These are phyloP conservation scores for Xerus rutilus DNA, from an alignment of 2,797 vertebrate species.

Conservation along the genomic window DNA sequence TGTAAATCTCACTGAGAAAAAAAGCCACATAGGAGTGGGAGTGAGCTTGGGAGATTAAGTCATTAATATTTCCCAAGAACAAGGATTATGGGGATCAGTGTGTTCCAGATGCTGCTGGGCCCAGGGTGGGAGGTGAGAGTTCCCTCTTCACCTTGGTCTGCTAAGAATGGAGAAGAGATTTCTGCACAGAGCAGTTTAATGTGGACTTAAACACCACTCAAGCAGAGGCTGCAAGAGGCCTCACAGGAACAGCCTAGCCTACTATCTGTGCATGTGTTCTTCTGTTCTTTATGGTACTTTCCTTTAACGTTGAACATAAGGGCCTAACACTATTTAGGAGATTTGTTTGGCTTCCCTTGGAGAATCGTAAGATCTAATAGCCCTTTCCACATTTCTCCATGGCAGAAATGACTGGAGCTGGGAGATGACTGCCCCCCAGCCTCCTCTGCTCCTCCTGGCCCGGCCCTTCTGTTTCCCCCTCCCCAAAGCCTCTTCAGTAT, in stretches of 20 bases:
- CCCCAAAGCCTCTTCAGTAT: not conserved
- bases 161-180: not conserved
- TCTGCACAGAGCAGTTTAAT: not conserved
- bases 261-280: not conserved
- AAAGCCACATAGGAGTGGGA: not conserved
- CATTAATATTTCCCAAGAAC: conserved; percentile 68
- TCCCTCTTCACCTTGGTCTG: conserved; percentile 1
- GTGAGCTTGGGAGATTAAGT: conserved; percentile 69
- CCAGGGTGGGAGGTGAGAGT: not conserved
- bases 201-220: too few relatives aligned
- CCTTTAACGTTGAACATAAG: not conserved
- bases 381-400: not conserved
- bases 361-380: not conserved
- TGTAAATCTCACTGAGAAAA: not conserved
- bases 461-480: not conserved
- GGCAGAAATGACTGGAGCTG: not conserved
- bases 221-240: not conserved
- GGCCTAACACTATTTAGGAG: not conserved
- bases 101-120: conserved; percentile 18
- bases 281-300: not conserved
- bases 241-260: not conserved
- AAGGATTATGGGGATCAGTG: conserved; percentile 76
- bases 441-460: fast-evolving
- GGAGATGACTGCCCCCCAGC: too few relatives aligned
- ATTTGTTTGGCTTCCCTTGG: not conserved